These are phyloP conservation scores for Poecilia wingei DNA, from an alignment of 2,797 vertebrate species.

Conservation along the genomic window DNA sequence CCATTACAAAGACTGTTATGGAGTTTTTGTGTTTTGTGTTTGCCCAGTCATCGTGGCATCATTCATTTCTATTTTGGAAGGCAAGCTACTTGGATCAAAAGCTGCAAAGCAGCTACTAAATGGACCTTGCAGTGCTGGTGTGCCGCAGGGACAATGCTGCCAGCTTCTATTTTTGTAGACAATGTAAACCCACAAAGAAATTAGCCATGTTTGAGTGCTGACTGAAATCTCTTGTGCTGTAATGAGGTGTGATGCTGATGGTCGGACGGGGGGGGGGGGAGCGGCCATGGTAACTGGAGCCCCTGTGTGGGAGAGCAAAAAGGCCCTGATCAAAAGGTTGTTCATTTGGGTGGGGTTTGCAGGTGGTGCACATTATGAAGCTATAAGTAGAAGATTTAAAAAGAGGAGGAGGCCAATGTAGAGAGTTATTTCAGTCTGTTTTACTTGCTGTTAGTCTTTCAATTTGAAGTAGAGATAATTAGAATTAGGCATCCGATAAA, in stretches of 20 bases:
- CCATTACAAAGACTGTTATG: constrained; percentile 1
- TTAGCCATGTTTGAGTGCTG: constrained; percentile 23
- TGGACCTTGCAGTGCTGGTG: constrained; percentile 12
- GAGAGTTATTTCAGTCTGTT: constrained; percentile 52
- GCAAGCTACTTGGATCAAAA: constrained; percentile 9
- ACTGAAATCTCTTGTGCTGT: constrained; percentile 50
- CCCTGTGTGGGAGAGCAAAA: constrained; percentile 50
- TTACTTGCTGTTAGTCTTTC: constrained; percentile 8
- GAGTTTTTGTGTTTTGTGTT: constrained; percentile 15
- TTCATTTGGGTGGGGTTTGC: constrained; percentile 57
- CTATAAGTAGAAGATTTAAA: constrained; percentile 32
- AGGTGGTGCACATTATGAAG: constrained; percentile 49
- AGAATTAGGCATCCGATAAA: neutral
- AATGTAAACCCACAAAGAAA: constrained; percentile 41
- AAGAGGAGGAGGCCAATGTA: constrained; percentile 15
- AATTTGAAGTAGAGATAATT: neutral
- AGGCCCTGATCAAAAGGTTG: constrained; percentile 58
- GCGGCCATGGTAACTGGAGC: constrained; percentile 50
- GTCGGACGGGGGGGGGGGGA: constrained; percentile 20
- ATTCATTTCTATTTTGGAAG: constrained; percentile 15
- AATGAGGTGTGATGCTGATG: constrained; percentile 46
- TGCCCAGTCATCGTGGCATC: neutral
- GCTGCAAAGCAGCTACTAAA: constrained; percentile 28
- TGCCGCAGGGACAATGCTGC: constrained; percentile 19
- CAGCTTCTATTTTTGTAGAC: constrained; percentile 47